Evolutionary conservation across 2,113 vertebrate genomes (phyloP), one percentile per base, ranked within the genome.

Genomic region (Pedetes capensis): DNA sequence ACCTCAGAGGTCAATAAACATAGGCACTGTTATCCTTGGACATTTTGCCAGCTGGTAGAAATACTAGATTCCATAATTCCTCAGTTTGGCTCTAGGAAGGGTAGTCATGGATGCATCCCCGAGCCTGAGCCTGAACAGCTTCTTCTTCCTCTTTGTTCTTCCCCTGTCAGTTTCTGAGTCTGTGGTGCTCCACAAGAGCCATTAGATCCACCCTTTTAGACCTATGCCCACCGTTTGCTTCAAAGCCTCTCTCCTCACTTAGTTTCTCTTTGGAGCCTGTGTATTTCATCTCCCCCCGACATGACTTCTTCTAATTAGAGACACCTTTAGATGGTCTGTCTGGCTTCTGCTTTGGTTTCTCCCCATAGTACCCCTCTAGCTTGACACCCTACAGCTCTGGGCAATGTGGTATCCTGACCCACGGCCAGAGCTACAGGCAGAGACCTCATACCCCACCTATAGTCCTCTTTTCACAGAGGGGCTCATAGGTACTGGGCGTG

Each of bases 341-440:
- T 53, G n/a, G 61, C 17, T 61, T 96, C 34, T 83, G 49, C 55
- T 94, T 89, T 87, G 64, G 16, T 90, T 78, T 93, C 76, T 87
- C 17, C 42, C 42, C 3, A 9, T 3, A 49, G 29, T 12, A 20
- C 0, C 59, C n/a, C 53, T 64, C 39, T 74, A 63, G 47, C 10
- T 69, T 39, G 29, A 64, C 29, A 72, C 3, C 6, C 29, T 17
- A 25, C 1, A 13, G 64, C 11, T 42, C 61, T 42, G 29, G 69
- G 76, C 94, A 88, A 55, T 49, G 13, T 8, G 44, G 23, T 20
- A 5, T 17, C n/a, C 29, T 69, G 37, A 88, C 23, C 17, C 7
- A n/a, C 7, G 1, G 3, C 57, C 55, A 37, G 18, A n/a, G 34
- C 32, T 12, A 59, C 61, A 55, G 23, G 53, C 25, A 44, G 39